Conservation (phyloP, 2,797 vertebrate genomes). For the Glossophaga mutica region DNA sequence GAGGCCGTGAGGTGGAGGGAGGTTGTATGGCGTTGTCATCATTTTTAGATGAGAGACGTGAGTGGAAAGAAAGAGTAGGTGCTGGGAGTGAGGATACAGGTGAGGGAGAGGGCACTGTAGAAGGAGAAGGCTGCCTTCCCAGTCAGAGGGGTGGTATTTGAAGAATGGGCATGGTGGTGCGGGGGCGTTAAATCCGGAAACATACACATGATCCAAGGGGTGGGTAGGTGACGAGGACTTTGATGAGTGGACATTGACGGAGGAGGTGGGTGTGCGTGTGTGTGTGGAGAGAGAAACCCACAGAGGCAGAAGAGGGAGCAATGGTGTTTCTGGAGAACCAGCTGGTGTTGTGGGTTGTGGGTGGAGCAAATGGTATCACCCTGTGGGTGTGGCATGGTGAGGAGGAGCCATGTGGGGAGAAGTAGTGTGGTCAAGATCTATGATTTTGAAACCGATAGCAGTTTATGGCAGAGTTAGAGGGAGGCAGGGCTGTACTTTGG, state of each 20-base stretch:
- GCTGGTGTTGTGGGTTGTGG: background rate
- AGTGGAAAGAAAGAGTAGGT: background rate
- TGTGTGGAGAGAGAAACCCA: background rate
- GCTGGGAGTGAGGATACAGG: background rate
- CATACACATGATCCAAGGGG: fast-evolving
- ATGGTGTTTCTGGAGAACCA: background rate
- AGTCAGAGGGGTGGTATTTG: background rate
- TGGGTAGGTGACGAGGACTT: background rate
- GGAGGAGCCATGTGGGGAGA: background rate
- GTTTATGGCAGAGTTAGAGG: background rate
- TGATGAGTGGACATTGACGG: background rate
- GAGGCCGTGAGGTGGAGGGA: background rate
- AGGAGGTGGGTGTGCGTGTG: background rate
- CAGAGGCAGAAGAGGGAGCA: background rate
- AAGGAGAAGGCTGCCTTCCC: background rate
- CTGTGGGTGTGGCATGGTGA: background rate
- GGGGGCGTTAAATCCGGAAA: background rate
- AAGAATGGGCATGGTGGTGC: background rate
- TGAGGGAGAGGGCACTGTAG: background rate
- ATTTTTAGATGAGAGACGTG: background rate
- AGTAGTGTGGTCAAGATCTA: background rate
- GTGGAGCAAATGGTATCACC: background rate
- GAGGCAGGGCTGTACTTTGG: background rate
- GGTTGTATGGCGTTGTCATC: background rate
- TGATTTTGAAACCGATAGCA: background rate